Conservation (phyloP, 1,140 invertebrate genomes). For the Aphis craccivora region DNA sequence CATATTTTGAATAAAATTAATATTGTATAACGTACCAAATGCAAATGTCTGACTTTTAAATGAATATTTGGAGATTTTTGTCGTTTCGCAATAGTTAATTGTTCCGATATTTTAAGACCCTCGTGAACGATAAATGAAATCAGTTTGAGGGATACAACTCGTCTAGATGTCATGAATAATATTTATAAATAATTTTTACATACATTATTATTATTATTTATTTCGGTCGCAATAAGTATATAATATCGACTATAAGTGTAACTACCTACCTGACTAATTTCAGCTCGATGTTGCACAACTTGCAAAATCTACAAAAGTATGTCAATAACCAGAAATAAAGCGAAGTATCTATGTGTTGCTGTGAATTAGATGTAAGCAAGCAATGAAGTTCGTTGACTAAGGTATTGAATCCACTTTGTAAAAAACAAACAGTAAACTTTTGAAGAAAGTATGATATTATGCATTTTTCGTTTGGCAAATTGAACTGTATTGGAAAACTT, state of each 20-base stretch:
- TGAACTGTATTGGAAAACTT: background rate
- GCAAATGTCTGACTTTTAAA: slow-evolving; percentile 49
- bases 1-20: background rate
- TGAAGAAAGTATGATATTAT: slow-evolving; percentile 42
- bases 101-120: slow-evolving; percentile 43
- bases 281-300: background rate
- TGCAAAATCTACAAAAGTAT: slow-evolving; percentile 53
- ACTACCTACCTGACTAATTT: slow-evolving; percentile 34
- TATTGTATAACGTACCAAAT: background rate
- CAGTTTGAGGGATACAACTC: slow-evolving; percentile 29
- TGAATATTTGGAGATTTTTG: slow-evolving; percentile 45
- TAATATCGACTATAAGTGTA: background rate
- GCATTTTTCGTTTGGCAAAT: background rate
- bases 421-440: slow-evolving; percentile 37
- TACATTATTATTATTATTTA: background rate
- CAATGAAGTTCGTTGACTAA: slow-evolving; percentile 46
- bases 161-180: background rate
- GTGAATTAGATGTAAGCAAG: slow-evolving; percentile 31
- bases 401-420: slow-evolving; percentile 26
- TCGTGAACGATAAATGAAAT: slow-evolving; percentile 48
- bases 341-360: slow-evolving; percentile 6
- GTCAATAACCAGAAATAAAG: slow-evolving; percentile 43
- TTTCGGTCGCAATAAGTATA: background rate
- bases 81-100: slow-evolving; percentile 26
- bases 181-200: background rate